Percentiles rank a stretch among this genome's conserved stretches.
Evolutionary conservation across 37 sponge, comb jelly and placozoan genomes (phyloP).

Genomic region (Halichondria panicea): DNA sequence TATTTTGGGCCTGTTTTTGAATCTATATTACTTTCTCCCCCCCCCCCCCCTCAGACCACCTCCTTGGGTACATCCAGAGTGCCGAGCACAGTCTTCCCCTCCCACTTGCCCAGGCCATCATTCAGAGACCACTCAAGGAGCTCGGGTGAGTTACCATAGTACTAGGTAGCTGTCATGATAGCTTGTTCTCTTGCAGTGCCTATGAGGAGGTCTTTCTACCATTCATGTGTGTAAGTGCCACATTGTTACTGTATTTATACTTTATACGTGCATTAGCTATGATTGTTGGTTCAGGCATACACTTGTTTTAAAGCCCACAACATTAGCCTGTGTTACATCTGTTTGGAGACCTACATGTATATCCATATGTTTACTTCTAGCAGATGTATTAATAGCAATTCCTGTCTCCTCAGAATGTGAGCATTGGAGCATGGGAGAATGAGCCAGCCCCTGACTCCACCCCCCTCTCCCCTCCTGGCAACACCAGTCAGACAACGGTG

Average conservation of each 20-base stretch:
- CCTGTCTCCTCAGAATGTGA: conserved; percentile 31
- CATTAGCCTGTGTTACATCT: too few relatives aligned
- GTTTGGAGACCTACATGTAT: background rate
- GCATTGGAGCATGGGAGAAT: conserved; percentile 34
- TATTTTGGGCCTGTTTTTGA: too few relatives aligned
- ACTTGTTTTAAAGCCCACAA: too few relatives aligned
- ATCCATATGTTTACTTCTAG: background rate
- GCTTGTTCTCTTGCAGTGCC: background rate
- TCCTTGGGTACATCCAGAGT: conserved; percentile 16
- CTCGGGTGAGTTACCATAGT: conserved; percentile 5
- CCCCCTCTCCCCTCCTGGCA: background rate
- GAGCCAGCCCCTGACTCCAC: background rate
- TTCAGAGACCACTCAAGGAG: conserved; percentile 13
- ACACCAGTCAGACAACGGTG: background rate
- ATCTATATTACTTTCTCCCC: background rate
- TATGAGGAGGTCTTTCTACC: conserved; percentile 13
- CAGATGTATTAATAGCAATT: conserved; percentile 6
- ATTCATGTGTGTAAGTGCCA: conserved; percentile 58
- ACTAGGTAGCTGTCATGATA: background rate
- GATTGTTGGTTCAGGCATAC: too few relatives aligned
- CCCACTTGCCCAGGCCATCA: conserved; percentile 26
- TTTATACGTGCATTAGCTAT: too few relatives aligned
- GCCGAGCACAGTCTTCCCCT: conserved; percentile 12
- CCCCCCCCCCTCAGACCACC: background rate
- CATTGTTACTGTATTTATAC: background rate